Base-by-base conservation (phyloP, 2,113 vertebrate species). In the Dasyornis broadbenti region DNA sequence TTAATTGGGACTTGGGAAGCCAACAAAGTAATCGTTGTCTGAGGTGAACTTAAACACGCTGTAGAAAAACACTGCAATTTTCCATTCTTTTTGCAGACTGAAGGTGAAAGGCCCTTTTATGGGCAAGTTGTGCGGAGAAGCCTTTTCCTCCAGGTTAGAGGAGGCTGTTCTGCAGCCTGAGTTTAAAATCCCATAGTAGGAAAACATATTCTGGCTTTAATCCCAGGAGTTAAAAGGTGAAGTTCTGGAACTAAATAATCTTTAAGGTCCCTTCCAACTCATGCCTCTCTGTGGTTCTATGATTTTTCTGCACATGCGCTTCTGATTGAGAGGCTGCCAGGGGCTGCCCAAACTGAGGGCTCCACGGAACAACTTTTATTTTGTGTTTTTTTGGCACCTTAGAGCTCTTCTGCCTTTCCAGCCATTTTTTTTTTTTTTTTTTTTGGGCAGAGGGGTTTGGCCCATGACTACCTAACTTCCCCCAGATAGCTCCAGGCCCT, bases 41-140 rank as follows among this genome's bases (percentile, higher is more conserved):
- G 83, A 90, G 86, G 49, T 57, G 76, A 94, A 71, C 82, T 71
- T 90, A 75, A 95, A 35, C 18, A 40, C 0, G 4, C 70, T 52
- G 79, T 20, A 84, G 78, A 89, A 88, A 90, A 95, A 42, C 57
- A 56, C 81, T 86, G 30, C 66, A 60, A 93, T 95, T 95, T 83
- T 82, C 60, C 18, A 26, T 49, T 60, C 40, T 72, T 11, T 95
- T 89, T 92, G 61, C 79, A 89, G 39, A 15, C 27, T 24, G 49
- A 70, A 76, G 35, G 52, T 69, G 72, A 78, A 93, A 87, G 39
- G 39, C 65, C 15, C 8, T 68, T 80, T 60, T 66, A 10, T n/a
- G 31, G 76, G 35, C 7, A 26, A 76, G 42, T 5, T 24, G 45
- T 61, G 21, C n/a, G 40, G 54, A 64, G 31, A 75, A 93, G 10